Base-by-base conservation (phyloP, 2,888 invertebrate genomes). In the Cordilura impudica region DNA sequence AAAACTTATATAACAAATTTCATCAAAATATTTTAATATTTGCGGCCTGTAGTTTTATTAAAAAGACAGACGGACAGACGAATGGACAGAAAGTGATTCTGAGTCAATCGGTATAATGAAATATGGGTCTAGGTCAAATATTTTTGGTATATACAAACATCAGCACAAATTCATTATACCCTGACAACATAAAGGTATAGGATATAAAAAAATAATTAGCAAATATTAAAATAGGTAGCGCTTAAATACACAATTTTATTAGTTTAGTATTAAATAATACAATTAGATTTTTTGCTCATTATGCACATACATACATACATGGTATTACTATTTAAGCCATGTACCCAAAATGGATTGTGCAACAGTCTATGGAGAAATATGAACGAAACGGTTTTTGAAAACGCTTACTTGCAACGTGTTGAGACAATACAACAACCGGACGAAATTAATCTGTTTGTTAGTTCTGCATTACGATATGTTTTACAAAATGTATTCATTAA, bases 401-500 rank as follows among this genome's bases (percentile, higher is more conserved):
- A 61, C 43, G 58, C 58, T 8, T 63, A 61, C n/a, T n/a, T 82
- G 78, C 72, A 78, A 18, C 82, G 82, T 56, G 54, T 65, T 21
- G 82, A 83, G 19, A 76, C 73, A 7, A 82, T 82, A 67, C 79
- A 79, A 10, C 83, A 83, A 49, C 49, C 83, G 35, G 72, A 65
- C 23, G 58, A 81, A 39, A 76, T 83, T 1, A 85, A 83, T 53
- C 51, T 54, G 5, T 74, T 84, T 29, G 83, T 86, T 39, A 83
- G 82, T 3, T 77, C 72, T 49, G 83, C 86, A 1, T 26, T 86
- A 53, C 77, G 81, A 1, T 76, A 69, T 23, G 80, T 87, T 18
- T 83, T 87, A 21, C 82, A 84, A 65, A 78, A 83, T 43, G 84
- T 86, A 61, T 84, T 85, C 43, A 73, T 82, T 45, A 79, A 82